These are phyloP conservation scores for Labeo rohita DNA, from an alignment of 2,113 vertebrate species.

Conservation along the genomic window DNA sequence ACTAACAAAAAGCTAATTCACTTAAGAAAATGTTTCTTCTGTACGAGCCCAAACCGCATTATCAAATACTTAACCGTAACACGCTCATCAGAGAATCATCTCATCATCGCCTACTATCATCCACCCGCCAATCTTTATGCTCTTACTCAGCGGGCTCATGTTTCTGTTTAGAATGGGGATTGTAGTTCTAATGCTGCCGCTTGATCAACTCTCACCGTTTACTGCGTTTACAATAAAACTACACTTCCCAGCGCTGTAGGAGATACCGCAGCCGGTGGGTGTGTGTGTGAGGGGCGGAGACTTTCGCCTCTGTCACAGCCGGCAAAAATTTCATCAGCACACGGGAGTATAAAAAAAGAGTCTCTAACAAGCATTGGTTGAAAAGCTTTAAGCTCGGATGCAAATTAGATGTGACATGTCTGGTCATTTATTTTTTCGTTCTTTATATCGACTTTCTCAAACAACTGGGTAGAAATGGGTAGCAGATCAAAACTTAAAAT, in stretches of 20 bases:
- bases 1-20: background rate
- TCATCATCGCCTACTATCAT: background rate
- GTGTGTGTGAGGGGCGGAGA: background rate
- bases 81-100: background rate
- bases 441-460: background rate
- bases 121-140: constrained; percentile 5
- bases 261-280: background rate
- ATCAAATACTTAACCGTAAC: background rate
- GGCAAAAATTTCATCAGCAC: constrained; percentile 14
- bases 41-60: background rate
- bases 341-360: background rate
- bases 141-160: background rate
- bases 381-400: background rate
- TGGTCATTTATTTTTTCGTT: background rate
- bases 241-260: constrained; percentile 33
- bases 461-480: background rate
- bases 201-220: too few relatives aligned
- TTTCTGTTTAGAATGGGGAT: background rate
- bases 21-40: background rate
- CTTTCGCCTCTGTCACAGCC: background rate
- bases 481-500: too few relatives aligned
- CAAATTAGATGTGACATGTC: background rate
- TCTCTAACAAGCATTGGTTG: background rate
- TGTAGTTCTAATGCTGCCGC: constrained; percentile 40
- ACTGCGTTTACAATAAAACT: background rate